Base-by-base conservation (phyloP, 1,140 invertebrate species). In the Eumaeus atala region DNA sequence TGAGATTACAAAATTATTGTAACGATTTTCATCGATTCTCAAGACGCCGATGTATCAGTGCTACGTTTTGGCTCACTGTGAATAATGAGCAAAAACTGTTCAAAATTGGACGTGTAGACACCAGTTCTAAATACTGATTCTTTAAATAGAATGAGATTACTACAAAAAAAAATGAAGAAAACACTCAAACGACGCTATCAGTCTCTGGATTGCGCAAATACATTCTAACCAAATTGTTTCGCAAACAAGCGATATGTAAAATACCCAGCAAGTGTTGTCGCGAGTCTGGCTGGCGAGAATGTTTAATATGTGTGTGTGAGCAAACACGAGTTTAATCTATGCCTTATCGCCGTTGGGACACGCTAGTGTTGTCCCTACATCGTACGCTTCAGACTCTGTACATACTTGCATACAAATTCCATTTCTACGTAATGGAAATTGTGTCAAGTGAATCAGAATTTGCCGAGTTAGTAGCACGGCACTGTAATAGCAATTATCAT, bases 281-380 rank as follows among this genome's bases (percentile, higher is more conserved):
- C 72, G 70, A 64, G 66, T 67, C 70, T 69, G 66, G 69, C 66
- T 63, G 73, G 64, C 62, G 71, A 60, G 75, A 79, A 79, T 79
- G 77, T 78, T 77, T 73, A 78, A 80, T 76, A 80, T 76, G 71
- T 76, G 75, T 74, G 70, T 74, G 78, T 71, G 69, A 67, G 74
- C 66, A 77, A 80, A 77, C 77, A 79, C 61, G 67, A 72, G 74
- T 80, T 77, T 83, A 83, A 83, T 83, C 79, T 83, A 69, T 67
- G 68, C 71, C 72, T 78, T 81, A 80, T 83, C 79, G 71, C 65
- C 59, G 59, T 58, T 56, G 66, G 64, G 64, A 62, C 59, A 64
- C 54, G 64, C 61, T 58, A 62, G 49, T 56, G 55, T 48, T 58
- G 59, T 59, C 54, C 55, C 58, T 51, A 59, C 61, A 52, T 40